Conservation (phyloP, 1,140 invertebrate species). For the Heliconius hermathena region DNA sequence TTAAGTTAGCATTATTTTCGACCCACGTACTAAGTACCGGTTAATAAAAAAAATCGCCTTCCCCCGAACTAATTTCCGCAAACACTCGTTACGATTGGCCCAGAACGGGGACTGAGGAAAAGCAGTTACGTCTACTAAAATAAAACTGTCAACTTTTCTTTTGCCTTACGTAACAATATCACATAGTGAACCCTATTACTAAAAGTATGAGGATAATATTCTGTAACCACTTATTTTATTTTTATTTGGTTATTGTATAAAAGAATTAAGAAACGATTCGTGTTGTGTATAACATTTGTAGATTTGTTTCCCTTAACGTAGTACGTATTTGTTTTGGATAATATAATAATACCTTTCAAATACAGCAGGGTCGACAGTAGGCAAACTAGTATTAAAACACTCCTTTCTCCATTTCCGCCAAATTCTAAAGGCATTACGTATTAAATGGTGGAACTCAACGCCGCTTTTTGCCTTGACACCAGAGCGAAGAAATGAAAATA, state of each 20-base stretch:
- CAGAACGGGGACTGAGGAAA: conserved; percentile 50
- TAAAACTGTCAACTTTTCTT: conserved; percentile 44
- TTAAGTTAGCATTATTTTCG: conserved; percentile 43
- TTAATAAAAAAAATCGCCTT: conserved; percentile 54
- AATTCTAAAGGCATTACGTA: too few species aligned
- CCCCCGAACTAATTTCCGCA: conserved; percentile 58
- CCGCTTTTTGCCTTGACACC: too few species aligned
- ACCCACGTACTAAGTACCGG: conserved; percentile 48
- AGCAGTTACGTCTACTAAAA: conserved; percentile 56
- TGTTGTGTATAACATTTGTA: too few species aligned
- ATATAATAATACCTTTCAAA: too few species aligned
- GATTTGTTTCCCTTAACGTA: too few species aligned
- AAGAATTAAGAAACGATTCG: too few species aligned
- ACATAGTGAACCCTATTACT: not conserved
- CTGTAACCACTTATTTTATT: not conserved
- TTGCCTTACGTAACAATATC: conserved; percentile 25
- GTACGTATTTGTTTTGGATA: too few species aligned
- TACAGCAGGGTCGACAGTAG: too few species aligned
- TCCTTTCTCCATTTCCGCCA: too few species aligned
- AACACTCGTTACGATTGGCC: conserved; percentile 52
- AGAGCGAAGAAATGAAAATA: too few species aligned
- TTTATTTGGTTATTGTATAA: not conserved
- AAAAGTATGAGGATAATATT: not conserved
- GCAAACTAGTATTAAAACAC: too few species aligned
- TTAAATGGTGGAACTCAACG: too few species aligned